These are phyloP conservation scores for Gastrophysa polygoni DNA, from an alignment of 2,888 invertebrate species.

Conservation along the genomic window DNA sequence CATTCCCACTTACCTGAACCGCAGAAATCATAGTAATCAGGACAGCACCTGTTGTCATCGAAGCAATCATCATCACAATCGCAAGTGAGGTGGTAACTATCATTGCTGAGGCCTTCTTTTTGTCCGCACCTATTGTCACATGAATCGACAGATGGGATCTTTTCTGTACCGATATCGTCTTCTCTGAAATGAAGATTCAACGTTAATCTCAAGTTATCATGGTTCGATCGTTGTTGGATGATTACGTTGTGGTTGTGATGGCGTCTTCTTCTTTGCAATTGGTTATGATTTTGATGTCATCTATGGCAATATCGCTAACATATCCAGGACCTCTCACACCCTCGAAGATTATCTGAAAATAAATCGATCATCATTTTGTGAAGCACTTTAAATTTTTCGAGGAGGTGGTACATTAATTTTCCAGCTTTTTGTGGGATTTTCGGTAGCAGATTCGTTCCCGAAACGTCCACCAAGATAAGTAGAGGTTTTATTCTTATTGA, in stretches of 20 bases:
- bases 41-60: constrained; percentile 66
- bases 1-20: constrained; percentile 53
- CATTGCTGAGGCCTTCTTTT: constrained; percentile 26
- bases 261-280: constrained; percentile 61
- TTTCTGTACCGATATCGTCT: constrained; percentile 36
- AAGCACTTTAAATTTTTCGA: no score
- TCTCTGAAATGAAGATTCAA: constrained; percentile 21
- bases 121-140: constrained; percentile 62
- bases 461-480: no score
- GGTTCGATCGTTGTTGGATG: no score
- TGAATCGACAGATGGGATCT: constrained; percentile 57
- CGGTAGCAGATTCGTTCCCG: no score
- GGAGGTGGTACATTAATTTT: no score
- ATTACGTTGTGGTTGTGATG: constrained; percentile 43
- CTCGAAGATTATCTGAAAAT: constrained; percentile 74
- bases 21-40: constrained; percentile 69
- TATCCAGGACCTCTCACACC: constrained; percentile 71
- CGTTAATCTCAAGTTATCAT: no score
- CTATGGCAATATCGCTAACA: constrained; percentile 80
- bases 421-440: no score
- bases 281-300: constrained; percentile 73
- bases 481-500: no score
- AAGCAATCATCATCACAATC: constrained; percentile 66
- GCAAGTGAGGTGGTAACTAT: constrained; percentile 56
- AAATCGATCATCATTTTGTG: background rate